phyloP scores from a whole-genome alignment of 2,797 vertebrate species.

The Anguilla anguilla region DNA sequence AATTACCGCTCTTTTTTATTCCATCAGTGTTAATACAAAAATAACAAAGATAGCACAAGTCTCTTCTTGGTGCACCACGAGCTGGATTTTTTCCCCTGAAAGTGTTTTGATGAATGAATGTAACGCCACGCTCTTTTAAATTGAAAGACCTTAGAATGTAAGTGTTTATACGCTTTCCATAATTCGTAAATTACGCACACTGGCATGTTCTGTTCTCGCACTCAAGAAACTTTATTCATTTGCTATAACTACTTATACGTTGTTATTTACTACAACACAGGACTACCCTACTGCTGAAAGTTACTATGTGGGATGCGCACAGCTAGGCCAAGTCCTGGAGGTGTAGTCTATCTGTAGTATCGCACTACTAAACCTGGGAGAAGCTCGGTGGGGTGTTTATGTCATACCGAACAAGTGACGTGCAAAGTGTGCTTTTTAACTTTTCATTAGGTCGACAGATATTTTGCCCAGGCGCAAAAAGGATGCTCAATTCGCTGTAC shows the following conservation, averaged over 20 bases:
- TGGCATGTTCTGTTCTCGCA: not conserved
- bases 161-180: not conserved
- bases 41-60: not conserved
- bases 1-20: not conserved
- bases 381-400: not conserved
- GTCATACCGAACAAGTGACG: not conserved
- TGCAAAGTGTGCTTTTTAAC: not conserved
- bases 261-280: not conserved
- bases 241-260: not conserved
- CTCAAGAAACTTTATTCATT: not conserved
- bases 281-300: not conserved
- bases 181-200: not conserved
- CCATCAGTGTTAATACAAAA: not conserved
- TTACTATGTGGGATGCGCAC: not conserved
- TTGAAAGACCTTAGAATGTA: not conserved
- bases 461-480: not conserved
- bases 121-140: not conserved
- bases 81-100: constrained; percentile 22
- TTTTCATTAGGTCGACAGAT: not conserved
- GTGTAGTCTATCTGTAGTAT: not conserved
- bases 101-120: not conserved
- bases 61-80: not conserved
- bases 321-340: not conserved
- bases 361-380: not conserved
- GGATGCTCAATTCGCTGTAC: not conserved